Evolutionary conservation across 2,113 vertebrate genomes (phyloP), one percentile per base, ranked within the genome.

Genomic region (Scomber colias): DNA sequence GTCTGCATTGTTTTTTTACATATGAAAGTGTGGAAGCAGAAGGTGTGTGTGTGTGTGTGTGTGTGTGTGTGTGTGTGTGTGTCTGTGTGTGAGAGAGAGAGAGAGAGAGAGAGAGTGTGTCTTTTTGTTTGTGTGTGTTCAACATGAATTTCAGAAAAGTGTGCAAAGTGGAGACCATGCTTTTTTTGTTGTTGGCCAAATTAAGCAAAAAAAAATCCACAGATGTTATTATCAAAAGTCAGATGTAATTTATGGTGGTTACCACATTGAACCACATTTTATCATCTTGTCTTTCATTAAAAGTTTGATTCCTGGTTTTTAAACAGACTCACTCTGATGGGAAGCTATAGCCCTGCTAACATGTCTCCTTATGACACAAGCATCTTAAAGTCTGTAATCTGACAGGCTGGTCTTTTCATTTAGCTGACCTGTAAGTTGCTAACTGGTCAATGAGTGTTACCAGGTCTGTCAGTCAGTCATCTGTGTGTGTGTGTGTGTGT

Each of bases 11-110:
- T 82, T 59, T 77, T 57, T 89, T 91, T 90, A 77, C 90, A 91
- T 92, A 88, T 89, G 81, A 88, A 93, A 88, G 89, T 85, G 76
- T 51, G 82, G 85, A 69, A 63, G 69, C 59, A 79, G 82, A 72
- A 79, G 78, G 84, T 63, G 19, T 21, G 40, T 49, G 64, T 8
- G 21, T n/a, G 46, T 19, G 27, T 54, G 30, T 31, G 30, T 27
- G 13, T 13, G 16, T 27, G 30, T 53, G 16, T 27, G 50, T 54
- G 30, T 5, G 21, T 57, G 55, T 24, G 19, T 57, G 21, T 57
- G 55, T 57, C 24, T 30, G 27, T 21, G 35, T 35, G 35, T 1
- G 35, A 35, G 35, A 35, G 35, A 35, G 35, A 35, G 35, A 35
- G 35, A 35, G 5, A 35, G 35, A 35, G 35, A 5, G 35, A 35